Percentiles rank a stretch among this genome's conserved stretches.
These are phyloP conservation scores for Ptychoptera contaminata DNA, from an alignment of 2,888 invertebrate species.

Conservation along the genomic window DNA sequence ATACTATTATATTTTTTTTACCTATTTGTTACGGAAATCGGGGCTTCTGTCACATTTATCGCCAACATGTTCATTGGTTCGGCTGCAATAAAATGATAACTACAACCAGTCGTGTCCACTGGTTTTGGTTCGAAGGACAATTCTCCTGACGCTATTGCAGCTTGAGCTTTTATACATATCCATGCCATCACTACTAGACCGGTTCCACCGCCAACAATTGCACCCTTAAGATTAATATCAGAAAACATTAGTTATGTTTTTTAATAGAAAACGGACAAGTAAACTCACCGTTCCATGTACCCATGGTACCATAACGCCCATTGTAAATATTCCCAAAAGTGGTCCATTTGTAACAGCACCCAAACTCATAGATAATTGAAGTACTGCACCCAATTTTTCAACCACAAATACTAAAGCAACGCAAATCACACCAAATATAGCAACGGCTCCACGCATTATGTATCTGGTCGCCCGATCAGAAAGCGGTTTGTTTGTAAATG, in stretches of 20 bases:
- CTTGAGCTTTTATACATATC: constrained; percentile 37
- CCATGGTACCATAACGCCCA: constrained; percentile 53
- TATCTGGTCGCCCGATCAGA: constrained; percentile 39
- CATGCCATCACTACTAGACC: constrained; percentile 37
- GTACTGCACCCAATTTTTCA: constrained; percentile 49
- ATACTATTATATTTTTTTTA: constrained; percentile 4
- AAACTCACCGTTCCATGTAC: constrained; percentile 37
- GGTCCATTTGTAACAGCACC: constrained; percentile 51
- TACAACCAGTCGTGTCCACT: constrained; percentile 35
- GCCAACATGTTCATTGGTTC: constrained; percentile 21
- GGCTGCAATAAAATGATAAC: constrained; percentile 32
- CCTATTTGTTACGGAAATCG: constrained; percentile 1
- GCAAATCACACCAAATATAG: constrained; percentile 45
- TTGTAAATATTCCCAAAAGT: constrained; percentile 47
- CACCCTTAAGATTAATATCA: constrained; percentile 27
- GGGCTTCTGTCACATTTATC: constrained; percentile 15
- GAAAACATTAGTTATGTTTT: background rate
- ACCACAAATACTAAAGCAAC: constrained; percentile 44
- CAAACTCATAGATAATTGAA: constrained; percentile 50
- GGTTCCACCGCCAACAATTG: constrained; percentile 35
- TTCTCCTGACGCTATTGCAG: constrained; percentile 35
- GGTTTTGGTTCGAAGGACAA: constrained; percentile 34
- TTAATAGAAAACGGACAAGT: background rate
- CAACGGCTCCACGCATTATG: constrained; percentile 48
- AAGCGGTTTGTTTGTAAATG: constrained; percentile 34